These are phyloP conservation scores for Xestia c-nigrum DNA, from an alignment of 2,888 invertebrate species.

Conservation along the genomic window DNA sequence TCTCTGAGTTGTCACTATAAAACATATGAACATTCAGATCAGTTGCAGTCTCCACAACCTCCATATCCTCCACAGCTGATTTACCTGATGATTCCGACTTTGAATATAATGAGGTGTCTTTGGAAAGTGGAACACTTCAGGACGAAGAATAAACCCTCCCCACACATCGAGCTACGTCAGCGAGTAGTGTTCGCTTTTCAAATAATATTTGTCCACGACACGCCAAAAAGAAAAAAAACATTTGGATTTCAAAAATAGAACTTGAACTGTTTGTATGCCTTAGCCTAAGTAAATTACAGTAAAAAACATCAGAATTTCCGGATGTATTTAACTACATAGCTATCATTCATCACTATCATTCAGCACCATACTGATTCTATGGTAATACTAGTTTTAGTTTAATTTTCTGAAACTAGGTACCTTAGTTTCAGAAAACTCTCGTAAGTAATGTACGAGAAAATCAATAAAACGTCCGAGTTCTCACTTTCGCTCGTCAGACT, in stretches of 20 bases:
- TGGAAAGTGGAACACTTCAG: no score
- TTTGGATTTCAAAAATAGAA: neutral
- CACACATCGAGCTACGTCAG: neutral
- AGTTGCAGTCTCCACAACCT: no score
- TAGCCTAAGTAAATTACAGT: neutral
- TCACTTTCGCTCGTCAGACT: slow-evolving; percentile 55
- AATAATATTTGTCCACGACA: neutral
- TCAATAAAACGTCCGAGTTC: slow-evolving; percentile 33
- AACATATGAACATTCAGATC: neutral
- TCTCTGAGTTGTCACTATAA: neutral
- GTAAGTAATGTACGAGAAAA: slow-evolving; percentile 18
- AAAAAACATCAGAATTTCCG: neutral
- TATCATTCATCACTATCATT: neutral
- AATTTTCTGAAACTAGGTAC: no score
- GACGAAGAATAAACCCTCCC: no score
- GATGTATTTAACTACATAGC: neutral
- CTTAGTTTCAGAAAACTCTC: slow-evolving; percentile 3
- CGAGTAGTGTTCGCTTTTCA: neutral
- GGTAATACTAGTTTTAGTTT: no score
- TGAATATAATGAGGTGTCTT: no score
- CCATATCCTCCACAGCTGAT: neutral
- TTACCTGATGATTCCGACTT: neutral
- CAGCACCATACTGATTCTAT: neutral
- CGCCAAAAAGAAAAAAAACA: neutral
- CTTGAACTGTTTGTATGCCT: neutral